Conservation (phyloP, 2,888 invertebrate species). For the Prosopocoilus inquinatus region DNA sequence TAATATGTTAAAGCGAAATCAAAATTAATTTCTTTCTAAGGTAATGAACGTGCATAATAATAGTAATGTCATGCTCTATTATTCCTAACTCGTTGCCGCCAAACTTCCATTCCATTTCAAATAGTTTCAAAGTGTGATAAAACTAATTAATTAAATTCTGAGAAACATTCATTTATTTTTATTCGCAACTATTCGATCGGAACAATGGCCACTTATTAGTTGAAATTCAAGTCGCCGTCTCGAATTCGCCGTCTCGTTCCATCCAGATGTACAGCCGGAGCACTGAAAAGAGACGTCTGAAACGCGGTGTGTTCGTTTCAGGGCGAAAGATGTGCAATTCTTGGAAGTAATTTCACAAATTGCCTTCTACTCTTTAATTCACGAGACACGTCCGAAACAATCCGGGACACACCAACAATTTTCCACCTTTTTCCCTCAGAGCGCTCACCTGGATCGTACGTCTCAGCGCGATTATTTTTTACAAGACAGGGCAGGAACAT, state of each 20-base stretch:
- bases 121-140: conserved; percentile 39
- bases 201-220: conserved; percentile 15
- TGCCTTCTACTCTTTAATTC: conserved; percentile 39
- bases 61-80: background rate
- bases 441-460: background rate
- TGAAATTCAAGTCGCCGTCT: conserved; percentile 1
- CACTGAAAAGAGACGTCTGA: conserved; percentile 15
- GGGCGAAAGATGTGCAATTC: conserved; percentile 39
- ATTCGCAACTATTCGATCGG: conserved; percentile 1
- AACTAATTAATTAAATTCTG: conserved; percentile 46
- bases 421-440: background rate
- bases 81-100: conserved; percentile 9
- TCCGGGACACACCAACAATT: conserved; percentile 1
- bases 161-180: conserved; percentile 28
- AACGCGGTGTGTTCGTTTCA: conserved; percentile 2
- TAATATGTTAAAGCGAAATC: too few relatives aligned
- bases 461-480: background rate
- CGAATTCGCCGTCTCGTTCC: conserved; percentile 6
- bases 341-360: conserved; percentile 53
- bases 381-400: conserved; percentile 4
- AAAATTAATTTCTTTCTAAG: too few relatives aligned
- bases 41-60: too few relatives aligned
- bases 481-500: conserved; percentile 38
- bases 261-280: conserved; percentile 1
- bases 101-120: conserved; percentile 15